phyloP scores from a whole-genome alignment of 2,888 invertebrate species.

The Cecidostiba fungosa region DNA sequence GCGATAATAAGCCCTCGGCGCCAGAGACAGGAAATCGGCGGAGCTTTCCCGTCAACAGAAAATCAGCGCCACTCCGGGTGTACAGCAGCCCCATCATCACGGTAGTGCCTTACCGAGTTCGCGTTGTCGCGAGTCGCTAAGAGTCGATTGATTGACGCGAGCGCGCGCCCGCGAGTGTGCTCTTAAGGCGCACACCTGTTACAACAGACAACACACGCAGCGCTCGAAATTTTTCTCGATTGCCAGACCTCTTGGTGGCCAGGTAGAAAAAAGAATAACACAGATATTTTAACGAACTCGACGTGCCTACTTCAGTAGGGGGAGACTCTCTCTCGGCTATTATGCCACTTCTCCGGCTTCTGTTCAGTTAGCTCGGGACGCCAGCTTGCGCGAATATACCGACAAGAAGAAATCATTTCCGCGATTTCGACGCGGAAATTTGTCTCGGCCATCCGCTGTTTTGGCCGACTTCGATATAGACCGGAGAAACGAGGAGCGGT shows the following conservation, averaged over 20 bases:
- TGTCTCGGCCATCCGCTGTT: neutral
- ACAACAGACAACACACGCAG: neutral
- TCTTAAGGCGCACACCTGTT: neutral
- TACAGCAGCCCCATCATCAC: neutral
- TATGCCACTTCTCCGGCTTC: slow-evolving; percentile 17
- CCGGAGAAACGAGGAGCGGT: neutral
- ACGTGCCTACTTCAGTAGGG: neutral
- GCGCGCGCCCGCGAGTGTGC: neutral
- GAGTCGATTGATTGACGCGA: neutral
- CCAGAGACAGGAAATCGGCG: neutral
- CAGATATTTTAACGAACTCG: slow-evolving; percentile 1
- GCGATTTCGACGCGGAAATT: neutral
- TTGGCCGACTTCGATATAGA: neutral
- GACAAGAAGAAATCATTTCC: slow-evolving; percentile 26
- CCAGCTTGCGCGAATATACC: slow-evolving; percentile 37
- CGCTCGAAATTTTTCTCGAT: neutral
- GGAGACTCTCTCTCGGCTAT: slow-evolving; percentile 23
- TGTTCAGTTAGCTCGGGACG: slow-evolving; percentile 34
- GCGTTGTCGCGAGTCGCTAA: neutral
- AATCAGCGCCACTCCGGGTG: neutral
- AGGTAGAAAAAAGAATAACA: neutral
- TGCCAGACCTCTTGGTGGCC: neutral
- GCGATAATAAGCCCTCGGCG: slow-evolving; percentile 12
- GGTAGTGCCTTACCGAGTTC: neutral
- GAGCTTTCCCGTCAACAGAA: neutral